A percentile compares a stretch with the other conserved stretches of the same genome.
phyloP scores from a whole-genome alignment of 2,888 invertebrate species.

The Zygothrica quintamaculata region DNA sequence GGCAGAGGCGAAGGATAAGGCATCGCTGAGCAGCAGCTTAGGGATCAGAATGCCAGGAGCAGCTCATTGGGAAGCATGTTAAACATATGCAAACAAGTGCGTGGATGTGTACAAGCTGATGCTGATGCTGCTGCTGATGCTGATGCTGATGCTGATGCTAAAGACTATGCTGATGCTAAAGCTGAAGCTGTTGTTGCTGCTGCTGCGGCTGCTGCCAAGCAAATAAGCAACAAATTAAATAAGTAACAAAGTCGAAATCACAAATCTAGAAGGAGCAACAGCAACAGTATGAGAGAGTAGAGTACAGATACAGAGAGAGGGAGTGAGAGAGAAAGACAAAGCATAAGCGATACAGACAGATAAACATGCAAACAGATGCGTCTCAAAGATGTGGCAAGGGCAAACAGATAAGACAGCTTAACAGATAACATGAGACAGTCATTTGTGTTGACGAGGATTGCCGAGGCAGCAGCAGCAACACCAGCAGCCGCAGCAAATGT shows the following conservation, averaged over 20 bases:
- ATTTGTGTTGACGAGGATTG: slow-evolving; percentile 76
- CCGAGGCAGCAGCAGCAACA: slow-evolving; percentile 29
- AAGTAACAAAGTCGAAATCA: slow-evolving; percentile 76
- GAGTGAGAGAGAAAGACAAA: slow-evolving; percentile 3
- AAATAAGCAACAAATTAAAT: slow-evolving; percentile 80
- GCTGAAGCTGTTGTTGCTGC: slow-evolving; percentile 26
- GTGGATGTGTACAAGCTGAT: slow-evolving; percentile 47
- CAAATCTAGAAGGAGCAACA: slow-evolving; percentile 1
- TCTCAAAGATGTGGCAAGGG: slow-evolving; percentile 30
- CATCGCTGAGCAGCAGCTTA: not conserved
- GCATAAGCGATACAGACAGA: slow-evolving; percentile 35
- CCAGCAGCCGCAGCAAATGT: slow-evolving; percentile 17
- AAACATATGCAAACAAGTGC: slow-evolving; percentile 77
- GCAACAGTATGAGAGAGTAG: slow-evolving; percentile 4
- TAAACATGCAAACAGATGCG: slow-evolving; percentile 57
- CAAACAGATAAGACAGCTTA: slow-evolving; percentile 76
- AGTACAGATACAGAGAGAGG: slow-evolving; percentile 2
- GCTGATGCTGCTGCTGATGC: not conserved
- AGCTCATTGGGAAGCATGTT: slow-evolving; percentile 54
- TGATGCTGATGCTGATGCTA: slow-evolving; percentile 10
- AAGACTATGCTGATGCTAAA: slow-evolving; percentile 43
- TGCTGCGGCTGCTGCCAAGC: slow-evolving; percentile 42
- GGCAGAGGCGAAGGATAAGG: slow-evolving; percentile 18
- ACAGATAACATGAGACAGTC: slow-evolving; percentile 80
- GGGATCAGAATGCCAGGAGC: slow-evolving; percentile 7